These are phyloP conservation scores for Mormyrus proboscirostris DNA, from an alignment of 2,797 vertebrate species.

Conservation along the genomic window DNA sequence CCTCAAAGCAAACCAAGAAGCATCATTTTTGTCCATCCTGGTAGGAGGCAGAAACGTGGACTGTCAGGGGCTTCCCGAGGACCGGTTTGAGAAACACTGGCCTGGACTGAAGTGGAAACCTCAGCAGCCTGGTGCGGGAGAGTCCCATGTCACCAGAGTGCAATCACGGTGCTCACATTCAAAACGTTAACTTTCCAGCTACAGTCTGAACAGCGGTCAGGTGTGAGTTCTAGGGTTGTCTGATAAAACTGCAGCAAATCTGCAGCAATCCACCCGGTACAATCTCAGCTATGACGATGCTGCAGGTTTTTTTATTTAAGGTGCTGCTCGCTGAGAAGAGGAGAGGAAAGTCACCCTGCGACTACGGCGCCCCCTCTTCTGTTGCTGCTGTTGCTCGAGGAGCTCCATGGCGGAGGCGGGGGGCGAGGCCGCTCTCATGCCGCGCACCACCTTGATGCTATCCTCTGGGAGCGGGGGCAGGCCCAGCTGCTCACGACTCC, in stretches of 20 bases:
- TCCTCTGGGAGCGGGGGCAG: constrained; percentile 80
- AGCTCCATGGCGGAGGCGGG: constrained; percentile 84
- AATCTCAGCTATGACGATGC: neutral
- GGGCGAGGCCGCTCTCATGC: constrained; percentile 83
- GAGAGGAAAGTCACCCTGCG: constrained; percentile 67
- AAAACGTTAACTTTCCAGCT: neutral
- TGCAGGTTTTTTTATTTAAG: neutral
- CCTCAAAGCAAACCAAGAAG: neutral
- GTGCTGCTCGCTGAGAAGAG: neutral
- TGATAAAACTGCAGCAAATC: neutral
- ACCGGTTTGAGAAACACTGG: neutral
- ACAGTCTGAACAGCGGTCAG: neutral
- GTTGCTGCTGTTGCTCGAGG: constrained; percentile 82
- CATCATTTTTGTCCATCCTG: neutral
- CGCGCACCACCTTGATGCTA: constrained; percentile 86
- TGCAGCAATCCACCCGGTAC: neutral
- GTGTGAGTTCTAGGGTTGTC: neutral
- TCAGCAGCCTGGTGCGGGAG: neutral
- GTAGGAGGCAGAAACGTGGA: neutral
- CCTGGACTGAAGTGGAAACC: constrained; percentile 1
- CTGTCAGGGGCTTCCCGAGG: neutral
- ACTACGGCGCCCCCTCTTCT: constrained; percentile 80
- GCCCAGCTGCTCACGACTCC: constrained; percentile 64
- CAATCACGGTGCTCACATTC: neutral
- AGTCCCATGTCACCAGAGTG: neutral